phyloP scores from a whole-genome alignment of 2,888 invertebrate species.

The Callyntrura sp. region DNA sequence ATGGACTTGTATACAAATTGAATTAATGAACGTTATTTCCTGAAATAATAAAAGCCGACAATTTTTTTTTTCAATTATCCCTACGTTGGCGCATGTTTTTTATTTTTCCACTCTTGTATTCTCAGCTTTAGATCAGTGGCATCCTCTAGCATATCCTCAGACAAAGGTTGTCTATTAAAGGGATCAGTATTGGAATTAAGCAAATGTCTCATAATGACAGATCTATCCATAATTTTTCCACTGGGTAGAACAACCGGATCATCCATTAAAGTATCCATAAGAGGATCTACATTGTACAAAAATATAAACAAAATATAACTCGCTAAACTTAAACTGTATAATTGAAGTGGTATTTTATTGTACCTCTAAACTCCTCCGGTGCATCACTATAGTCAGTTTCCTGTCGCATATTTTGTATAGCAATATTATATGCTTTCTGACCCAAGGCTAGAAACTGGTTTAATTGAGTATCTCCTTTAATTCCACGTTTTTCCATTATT shows the following conservation, averaged over 20 bases:
- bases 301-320: background rate
- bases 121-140: constrained; percentile 92
- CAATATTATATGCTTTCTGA: constrained; percentile 89
- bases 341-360: background rate
- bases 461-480: constrained; percentile 94
- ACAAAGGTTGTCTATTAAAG: constrained; percentile 97
- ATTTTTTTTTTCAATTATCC: background rate
- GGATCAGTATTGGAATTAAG: constrained; percentile 99
- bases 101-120: constrained; percentile 95
- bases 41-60: background rate
- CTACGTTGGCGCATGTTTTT: constrained; percentile 82
- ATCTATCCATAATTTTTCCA: constrained; percentile 96
- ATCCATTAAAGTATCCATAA: constrained; percentile 99
- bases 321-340: background rate
- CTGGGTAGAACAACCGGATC: constrained; percentile 97
- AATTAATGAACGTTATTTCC: background rate
- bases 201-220: constrained; percentile 96
- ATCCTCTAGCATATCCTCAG: constrained; percentile 94
- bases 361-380: constrained; percentile 96
- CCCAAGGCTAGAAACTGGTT: constrained; percentile 93
- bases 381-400: constrained; percentile 98
- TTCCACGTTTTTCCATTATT: constrained; percentile 92
- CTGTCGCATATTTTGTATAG: constrained; percentile 91
- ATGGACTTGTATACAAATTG: constrained; percentile 9
- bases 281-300: constrained; percentile 90